These are phyloP conservation scores for Glaucopsyche alexis DNA, from an alignment of 2,888 invertebrate species.

Conservation along the genomic window DNA sequence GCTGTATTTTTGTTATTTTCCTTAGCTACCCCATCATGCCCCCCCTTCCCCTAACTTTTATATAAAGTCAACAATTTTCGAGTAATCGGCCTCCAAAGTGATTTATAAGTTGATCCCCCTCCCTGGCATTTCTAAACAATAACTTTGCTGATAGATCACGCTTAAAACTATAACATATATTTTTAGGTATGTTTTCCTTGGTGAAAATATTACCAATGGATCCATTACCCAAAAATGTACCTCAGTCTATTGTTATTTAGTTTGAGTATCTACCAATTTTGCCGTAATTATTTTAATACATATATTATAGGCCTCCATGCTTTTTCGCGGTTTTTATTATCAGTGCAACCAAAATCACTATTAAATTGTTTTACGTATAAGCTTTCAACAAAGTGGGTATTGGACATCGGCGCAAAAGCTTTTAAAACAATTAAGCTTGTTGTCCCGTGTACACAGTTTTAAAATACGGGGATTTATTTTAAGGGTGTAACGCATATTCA, in stretches of 20 bases:
- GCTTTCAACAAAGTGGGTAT: slow-evolving; percentile 47
- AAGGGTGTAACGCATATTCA: slow-evolving; percentile 27
- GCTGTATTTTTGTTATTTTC: too few species aligned
- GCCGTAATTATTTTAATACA: background rate
- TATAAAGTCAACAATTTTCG: too few species aligned
- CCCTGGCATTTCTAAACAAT: too few species aligned
- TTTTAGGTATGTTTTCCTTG: too few species aligned
- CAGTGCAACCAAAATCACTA: slow-evolving; percentile 16
- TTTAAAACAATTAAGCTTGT: slow-evolving; percentile 65
- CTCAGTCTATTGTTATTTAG: background rate
- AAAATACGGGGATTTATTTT: slow-evolving; percentile 24
- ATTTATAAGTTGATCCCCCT: too few species aligned
- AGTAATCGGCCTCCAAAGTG: too few species aligned
- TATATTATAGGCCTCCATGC: background rate
- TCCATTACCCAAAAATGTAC: too few species aligned
- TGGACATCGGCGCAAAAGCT: slow-evolving; percentile 56
- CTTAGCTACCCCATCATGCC: too few species aligned
- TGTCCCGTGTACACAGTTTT: slow-evolving; percentile 23
- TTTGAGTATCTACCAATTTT: background rate
- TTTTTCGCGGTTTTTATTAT: background rate
- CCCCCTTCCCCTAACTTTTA: too few species aligned
- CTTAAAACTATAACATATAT: too few species aligned
- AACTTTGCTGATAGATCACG: too few species aligned
- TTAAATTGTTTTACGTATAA: slow-evolving; percentile 34
- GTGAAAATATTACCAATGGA: too few species aligned